Conservation (phyloP, 2,888 invertebrate genomes). For the Eucera pruinosa region DNA sequence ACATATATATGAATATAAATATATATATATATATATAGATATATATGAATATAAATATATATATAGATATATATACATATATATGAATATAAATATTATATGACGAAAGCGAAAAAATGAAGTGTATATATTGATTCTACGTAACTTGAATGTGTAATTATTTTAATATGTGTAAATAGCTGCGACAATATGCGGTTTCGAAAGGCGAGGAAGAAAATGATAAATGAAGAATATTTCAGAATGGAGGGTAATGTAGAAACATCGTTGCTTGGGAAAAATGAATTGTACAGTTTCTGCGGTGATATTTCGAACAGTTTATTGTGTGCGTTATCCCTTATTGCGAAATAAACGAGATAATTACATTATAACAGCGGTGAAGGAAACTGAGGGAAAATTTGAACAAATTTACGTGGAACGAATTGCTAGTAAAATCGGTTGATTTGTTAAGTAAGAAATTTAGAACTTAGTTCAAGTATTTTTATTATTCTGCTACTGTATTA, state of each 20-base stretch:
- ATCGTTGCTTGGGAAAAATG: slow-evolving; percentile 1
- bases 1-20: too few species aligned
- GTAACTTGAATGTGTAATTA: slow-evolving; percentile 60
- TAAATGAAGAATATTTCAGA: slow-evolving; percentile 18
- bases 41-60: too few species aligned
- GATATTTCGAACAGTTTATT: slow-evolving; percentile 2
- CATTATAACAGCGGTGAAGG: not conserved
- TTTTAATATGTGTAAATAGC: slow-evolving; percentile 62
- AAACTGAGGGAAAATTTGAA: not conserved
- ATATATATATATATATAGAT: slow-evolving; percentile 20
- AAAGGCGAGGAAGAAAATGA: not conserved
- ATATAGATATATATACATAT: slow-evolving; percentile 7
- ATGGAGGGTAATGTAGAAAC: not conserved
- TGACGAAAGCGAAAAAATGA: not conserved
- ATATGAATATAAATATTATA: too few species aligned
- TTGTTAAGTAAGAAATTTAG: not conserved
- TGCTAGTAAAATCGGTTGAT: not conserved
- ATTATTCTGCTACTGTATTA: not conserved
- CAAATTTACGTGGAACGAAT: not conserved
- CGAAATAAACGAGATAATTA: not conserved
- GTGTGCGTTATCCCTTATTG: not conserved
- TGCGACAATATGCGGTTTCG: slow-evolving; percentile 57
- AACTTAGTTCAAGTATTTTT: slow-evolving; percentile 7
- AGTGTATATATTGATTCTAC: slow-evolving; percentile 44
- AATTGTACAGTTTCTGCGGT: slow-evolving; percentile 26